A percentile compares a stretch with the other conserved stretches of the same genome.
These are phyloP conservation scores for Platyura marginata DNA, from an alignment of 1,140 invertebrate genomes.

Conservation along the genomic window DNA sequence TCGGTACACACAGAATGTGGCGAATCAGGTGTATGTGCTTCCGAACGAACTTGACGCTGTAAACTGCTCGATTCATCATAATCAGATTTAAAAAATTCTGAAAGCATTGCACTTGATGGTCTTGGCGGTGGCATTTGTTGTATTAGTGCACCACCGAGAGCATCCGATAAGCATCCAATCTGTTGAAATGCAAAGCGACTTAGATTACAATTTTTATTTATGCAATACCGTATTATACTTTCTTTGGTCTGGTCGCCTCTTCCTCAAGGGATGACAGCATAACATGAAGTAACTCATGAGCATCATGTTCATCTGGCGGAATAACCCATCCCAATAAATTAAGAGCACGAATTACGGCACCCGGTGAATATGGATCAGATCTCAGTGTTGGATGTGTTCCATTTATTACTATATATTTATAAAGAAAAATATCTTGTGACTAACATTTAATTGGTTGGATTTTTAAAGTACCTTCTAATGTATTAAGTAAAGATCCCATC, in stretches of 20 bases:
- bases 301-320: conserved; percentile 77
- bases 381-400: conserved; percentile 49
- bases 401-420: conserved; percentile 41
- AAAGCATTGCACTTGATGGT: conserved; percentile 21
- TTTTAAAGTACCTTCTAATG: conserved; percentile 35
- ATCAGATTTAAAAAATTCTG: conserved; percentile 18
- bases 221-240: too few relatives aligned
- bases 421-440: conserved; percentile 1
- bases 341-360: conserved; percentile 56
- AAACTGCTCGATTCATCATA: conserved; percentile 20
- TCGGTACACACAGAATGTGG: conserved; percentile 20
- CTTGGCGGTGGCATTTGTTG: conserved; percentile 14
- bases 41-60: conserved; percentile 18
- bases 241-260: conserved; percentile 39
- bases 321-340: conserved; percentile 65
- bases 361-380: conserved; percentile 44
- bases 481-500: conserved; percentile 38
- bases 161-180: conserved; percentile 52
- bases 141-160: conserved; percentile 23
- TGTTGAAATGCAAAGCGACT: conserved; percentile 7
- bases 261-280: conserved; percentile 71
- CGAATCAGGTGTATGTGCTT: conserved; percentile 22
- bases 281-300: conserved; percentile 78
- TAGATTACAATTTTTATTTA: too few relatives aligned
- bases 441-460: not conserved